Percentiles rank a stretch among this genome's conserved stretches.
Evolutionary conservation across 2,797 vertebrate genomes (phyloP).

Genomic region (Tapera naevia): DNA sequence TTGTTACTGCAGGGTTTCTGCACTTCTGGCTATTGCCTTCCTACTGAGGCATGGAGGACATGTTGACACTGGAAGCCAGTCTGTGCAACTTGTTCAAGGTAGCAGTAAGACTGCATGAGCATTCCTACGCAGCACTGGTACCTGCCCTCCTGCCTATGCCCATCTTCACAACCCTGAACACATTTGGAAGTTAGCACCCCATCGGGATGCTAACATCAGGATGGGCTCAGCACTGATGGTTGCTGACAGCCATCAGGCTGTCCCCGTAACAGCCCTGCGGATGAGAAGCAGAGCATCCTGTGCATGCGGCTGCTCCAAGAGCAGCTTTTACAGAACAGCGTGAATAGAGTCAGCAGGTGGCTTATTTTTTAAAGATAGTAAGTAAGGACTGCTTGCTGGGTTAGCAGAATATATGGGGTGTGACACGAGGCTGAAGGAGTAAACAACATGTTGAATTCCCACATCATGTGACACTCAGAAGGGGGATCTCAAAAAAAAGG

Average conservation of each 20-base stretch:
- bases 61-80: background rate
- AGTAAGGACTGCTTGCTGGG: background rate
- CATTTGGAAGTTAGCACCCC: background rate
- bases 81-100: background rate
- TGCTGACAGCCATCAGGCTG: background rate
- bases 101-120: too few relatives aligned
- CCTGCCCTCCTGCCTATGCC: background rate
- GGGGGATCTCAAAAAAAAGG: background rate
- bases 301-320: background rate
- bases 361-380: background rate
- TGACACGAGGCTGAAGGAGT: background rate
- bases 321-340: background rate
- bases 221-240: background rate
- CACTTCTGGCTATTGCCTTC: background rate
- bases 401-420: background rate
- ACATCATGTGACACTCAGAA: background rate
- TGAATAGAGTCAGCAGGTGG: background rate
- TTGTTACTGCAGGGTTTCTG: background rate
- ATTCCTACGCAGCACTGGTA: fast-evolving
- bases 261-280: fast-evolving
- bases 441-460: background rate
- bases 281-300: background rate
- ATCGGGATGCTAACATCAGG: background rate
- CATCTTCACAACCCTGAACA: background rate
- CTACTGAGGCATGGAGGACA: background rate